These are phyloP conservation scores for Ricordea florida DNA, from an alignment of 92 coral and sea anemone genomes.

Conservation along the genomic window DNA sequence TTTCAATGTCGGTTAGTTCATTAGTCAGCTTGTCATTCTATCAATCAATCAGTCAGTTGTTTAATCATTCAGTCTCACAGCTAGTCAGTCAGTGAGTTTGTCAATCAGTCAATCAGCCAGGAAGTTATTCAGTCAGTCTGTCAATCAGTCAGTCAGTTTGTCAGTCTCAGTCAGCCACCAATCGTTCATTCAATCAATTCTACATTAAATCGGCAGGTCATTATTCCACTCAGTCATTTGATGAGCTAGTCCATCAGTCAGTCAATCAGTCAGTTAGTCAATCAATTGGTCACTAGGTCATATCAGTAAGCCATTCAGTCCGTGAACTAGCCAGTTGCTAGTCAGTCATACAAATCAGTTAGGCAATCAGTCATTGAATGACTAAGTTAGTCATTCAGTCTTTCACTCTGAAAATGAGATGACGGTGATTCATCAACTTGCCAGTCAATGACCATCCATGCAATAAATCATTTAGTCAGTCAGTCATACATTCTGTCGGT, in stretches of 20 bases:
- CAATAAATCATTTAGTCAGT: neutral
- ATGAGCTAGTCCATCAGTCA: neutral
- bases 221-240: conserved; percentile 8
- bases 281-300: neutral
- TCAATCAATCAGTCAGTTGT: neutral
- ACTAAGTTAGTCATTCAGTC: neutral
- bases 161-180: neutral
- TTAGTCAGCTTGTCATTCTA: neutral
- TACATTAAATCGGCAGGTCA: too few relatives aligned
- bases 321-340: neutral
- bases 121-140: neutral
- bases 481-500: neutral
- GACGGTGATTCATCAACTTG: neutral
- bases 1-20: neutral
- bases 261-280: neutral
- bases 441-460: neutral
- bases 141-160: neutral
- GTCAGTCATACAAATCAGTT: neutral
- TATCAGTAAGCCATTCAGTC: neutral
- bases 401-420: neutral
- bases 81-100: neutral
- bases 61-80: too few relatives aligned
- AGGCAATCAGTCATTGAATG: neutral
- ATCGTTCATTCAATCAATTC: neutral
- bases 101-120: neutral